Base-by-base conservation (phyloP, 2,888 invertebrate species). In the Ceraclea dissimilis region DNA sequence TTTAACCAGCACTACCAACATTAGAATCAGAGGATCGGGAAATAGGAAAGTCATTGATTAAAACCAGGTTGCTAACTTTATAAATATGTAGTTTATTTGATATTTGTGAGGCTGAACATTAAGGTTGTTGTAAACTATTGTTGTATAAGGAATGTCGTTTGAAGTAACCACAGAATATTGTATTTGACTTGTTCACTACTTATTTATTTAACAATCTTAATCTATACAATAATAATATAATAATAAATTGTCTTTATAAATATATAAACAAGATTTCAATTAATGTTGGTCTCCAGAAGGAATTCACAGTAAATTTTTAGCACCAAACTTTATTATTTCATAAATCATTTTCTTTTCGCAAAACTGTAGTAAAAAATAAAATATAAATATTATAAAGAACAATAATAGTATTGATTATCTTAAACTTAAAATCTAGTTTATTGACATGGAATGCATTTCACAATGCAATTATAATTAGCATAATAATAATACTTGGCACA, bases 381-480 rank as follows among this genome's bases (percentile, higher is more conserved):
- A 52, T 43, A 47, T 21, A 49, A 31, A 49, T 20, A 51, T 49
- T 56, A 50, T 56, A 58, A 51, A 58, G 51, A 55, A 51, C 34
- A 52, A 39, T 34, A 51, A 49, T 54, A 54, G 21, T 58, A 31
- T 8, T 31, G 8, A 31, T 31, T 39, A 39, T 39, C 39, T 39
- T 58, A 58, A 52, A 44, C 51, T 58, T 58, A 58, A 54, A 18
- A 55, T 52, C 52, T 52, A 55, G 55, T 26, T 51, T 52, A 51
- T 59, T 60, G 58, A 60, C 60, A 60, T 60, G 60, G 60, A 60
- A 60, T 60, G 60, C 60, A 60, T 56, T 56, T 48, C 43, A 26
- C 44, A 56, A 59, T 56, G 59, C 54, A 55, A 58, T 39, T 8
- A 39, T 26, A 26, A 4, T 60, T 60, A 58, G 60, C 60, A 60